phyloP scores from a whole-genome alignment of 2,797 vertebrate genomes.

The Rousettus madagascariensis region DNA sequence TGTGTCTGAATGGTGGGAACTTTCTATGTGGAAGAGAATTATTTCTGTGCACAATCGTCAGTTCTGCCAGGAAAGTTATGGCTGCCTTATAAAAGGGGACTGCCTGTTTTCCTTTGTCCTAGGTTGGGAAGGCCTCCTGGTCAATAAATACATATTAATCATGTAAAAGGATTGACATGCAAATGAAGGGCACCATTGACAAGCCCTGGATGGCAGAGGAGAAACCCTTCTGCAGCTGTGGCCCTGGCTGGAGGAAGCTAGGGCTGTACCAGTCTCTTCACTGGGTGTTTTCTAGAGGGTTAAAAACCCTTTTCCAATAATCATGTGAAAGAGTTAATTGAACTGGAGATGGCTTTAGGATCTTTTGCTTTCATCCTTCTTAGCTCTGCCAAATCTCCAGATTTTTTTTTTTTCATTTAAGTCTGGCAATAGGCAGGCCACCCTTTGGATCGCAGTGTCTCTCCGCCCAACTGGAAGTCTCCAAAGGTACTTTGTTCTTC shows the following conservation, averaged over 20 bases:
- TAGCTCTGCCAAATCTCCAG: constrained; percentile 49
- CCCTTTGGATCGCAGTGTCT: constrained; percentile 83
- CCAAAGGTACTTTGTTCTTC: constrained; percentile 83
- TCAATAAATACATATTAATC: constrained; percentile 64
- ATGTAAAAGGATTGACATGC: not conserved
- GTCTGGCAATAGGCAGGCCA: constrained; percentile 81
- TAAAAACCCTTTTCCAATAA: constrained; percentile 78
- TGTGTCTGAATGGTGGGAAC: constrained; percentile 45
- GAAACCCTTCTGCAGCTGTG: constrained; percentile 67
- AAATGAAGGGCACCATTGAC: constrained; percentile 49
- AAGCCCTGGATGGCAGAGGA: constrained; percentile 63
- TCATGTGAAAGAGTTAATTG: constrained; percentile 82
- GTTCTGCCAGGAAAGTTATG: constrained; percentile 67
- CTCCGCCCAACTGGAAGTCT: constrained; percentile 81
- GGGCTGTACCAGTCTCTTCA: constrained; percentile 49
- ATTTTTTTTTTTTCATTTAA: constrained; percentile 71
- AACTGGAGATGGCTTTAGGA: constrained; percentile 78
- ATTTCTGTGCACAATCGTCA: constrained; percentile 42
- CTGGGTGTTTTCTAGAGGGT: constrained; percentile 73
- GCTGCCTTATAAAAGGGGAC: constrained; percentile 51
- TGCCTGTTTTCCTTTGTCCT: constrained; percentile 54
- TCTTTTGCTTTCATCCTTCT: constrained; percentile 79
- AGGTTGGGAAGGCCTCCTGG: constrained; percentile 66
- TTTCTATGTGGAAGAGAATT: constrained; percentile 55
- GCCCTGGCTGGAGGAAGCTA: constrained; percentile 61